A percentile compares a stretch with the other conserved stretches of the same genome.
phyloP scores from a whole-genome alignment of 2,888 invertebrate species.

The Acanthosepion lycidas region DNA sequence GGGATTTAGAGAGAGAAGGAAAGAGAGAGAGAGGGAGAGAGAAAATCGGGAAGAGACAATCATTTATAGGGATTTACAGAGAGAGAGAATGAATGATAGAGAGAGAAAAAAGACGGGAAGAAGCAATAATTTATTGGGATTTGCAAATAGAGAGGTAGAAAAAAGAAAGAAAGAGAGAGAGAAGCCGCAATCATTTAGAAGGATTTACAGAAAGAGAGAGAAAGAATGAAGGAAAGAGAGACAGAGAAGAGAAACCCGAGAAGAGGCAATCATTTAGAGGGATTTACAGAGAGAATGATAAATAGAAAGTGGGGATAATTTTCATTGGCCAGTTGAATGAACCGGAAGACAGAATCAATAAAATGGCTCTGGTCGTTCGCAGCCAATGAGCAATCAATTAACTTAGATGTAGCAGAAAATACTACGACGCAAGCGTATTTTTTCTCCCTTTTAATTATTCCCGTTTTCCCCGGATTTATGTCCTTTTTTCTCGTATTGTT shows the following conservation, averaged over 20 bases:
- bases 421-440: neutral
- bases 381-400: neutral
- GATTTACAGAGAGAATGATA: neutral
- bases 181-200: neutral
- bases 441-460: neutral
- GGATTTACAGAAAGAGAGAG: neutral
- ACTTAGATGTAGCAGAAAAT: neutral
- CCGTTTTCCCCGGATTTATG: neutral
- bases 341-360: conserved; percentile 16
- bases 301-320: neutral
- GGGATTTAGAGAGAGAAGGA: no score
- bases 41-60: no score
- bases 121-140: no score
- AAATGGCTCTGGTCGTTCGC: neutral
- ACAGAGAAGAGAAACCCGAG: neutral
- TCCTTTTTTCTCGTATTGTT: neutral
- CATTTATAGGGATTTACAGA: no score
- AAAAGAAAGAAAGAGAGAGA: no score
- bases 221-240: neutral
- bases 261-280: neutral
- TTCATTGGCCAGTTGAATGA: neutral
- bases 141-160: no score
- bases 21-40: no score
- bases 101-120: no score
- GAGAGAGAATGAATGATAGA: no score